Evolutionary conservation across 1,140 invertebrate genomes (phyloP).

Genomic region (Ostrea edulis): DNA sequence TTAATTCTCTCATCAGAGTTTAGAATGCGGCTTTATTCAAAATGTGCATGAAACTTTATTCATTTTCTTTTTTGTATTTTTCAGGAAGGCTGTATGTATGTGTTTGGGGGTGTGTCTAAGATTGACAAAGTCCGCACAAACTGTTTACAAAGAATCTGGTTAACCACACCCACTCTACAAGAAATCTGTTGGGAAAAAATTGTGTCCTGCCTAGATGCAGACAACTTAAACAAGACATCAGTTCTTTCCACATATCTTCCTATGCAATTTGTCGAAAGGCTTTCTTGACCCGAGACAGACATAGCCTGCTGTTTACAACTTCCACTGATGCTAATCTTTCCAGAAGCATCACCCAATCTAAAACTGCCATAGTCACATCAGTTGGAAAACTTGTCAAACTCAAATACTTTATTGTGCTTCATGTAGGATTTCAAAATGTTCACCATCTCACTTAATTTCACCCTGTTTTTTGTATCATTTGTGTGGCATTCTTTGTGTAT

Average conservation of each 20-base stretch:
- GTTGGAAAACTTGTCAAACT: too few species aligned
- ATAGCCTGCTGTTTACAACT: too few species aligned
- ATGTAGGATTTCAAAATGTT: too few species aligned
- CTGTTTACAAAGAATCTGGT: constrained; percentile 58
- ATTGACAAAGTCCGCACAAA: constrained; percentile 58
- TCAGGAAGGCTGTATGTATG: constrained; percentile 64
- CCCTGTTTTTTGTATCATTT: too few species aligned
- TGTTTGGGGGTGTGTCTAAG: constrained; percentile 64
- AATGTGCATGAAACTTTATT: neutral
- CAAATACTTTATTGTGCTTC: too few species aligned
- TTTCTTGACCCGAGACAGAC: constrained; percentile 41
- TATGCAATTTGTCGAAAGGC: constrained; percentile 52
- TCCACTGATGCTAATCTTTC: too few species aligned
- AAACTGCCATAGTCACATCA: too few species aligned
- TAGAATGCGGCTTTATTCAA: too few species aligned
- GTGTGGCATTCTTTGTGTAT: too few species aligned
- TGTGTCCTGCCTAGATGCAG: constrained; percentile 48
- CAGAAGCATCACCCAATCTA: too few species aligned
- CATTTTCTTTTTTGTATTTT: constrained; percentile 36
- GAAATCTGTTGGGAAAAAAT: constrained; percentile 63
- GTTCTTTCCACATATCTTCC: constrained; percentile 47
- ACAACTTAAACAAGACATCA: constrained; percentile 41
- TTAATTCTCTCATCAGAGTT: too few species aligned
- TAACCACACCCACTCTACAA: constrained; percentile 55
- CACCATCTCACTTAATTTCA: too few species aligned